Conservation (phyloP, 2,797 vertebrate genomes). For the Anisognathus igniventris region DNA sequence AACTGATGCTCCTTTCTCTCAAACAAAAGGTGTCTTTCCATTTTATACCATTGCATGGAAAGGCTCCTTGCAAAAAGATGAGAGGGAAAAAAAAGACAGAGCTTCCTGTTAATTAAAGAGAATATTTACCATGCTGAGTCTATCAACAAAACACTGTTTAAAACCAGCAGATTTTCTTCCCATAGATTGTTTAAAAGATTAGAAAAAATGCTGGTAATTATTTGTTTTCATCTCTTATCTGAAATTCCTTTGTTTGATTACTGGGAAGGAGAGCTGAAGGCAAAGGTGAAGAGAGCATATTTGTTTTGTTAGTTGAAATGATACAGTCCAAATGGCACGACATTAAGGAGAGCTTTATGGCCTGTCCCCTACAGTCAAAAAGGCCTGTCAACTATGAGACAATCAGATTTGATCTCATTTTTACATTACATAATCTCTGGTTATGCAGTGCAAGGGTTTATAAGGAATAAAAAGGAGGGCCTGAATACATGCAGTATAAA, state of each 20-base stretch:
- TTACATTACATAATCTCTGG: neutral
- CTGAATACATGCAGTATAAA: neutral
- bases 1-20: neutral
- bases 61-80: neutral
- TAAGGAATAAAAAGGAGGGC: neutral
- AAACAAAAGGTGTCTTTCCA: neutral
- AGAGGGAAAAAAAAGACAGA: neutral
- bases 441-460: neutral
- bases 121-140: neutral
- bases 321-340: neutral
- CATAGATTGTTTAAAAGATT: neutral
- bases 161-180: neutral
- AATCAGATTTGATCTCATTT: neutral
- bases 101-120: neutral
- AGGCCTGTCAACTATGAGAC: neutral
- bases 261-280: neutral
- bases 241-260: neutral
- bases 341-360: neutral
- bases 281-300: neutral
- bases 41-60: neutral
- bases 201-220: neutral
- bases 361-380: neutral
- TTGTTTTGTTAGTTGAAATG: neutral
- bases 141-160: neutral
- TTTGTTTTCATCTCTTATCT: neutral